Conservation (phyloP, 1,140 invertebrate genomes). For the Drosophila pandora region DNA sequence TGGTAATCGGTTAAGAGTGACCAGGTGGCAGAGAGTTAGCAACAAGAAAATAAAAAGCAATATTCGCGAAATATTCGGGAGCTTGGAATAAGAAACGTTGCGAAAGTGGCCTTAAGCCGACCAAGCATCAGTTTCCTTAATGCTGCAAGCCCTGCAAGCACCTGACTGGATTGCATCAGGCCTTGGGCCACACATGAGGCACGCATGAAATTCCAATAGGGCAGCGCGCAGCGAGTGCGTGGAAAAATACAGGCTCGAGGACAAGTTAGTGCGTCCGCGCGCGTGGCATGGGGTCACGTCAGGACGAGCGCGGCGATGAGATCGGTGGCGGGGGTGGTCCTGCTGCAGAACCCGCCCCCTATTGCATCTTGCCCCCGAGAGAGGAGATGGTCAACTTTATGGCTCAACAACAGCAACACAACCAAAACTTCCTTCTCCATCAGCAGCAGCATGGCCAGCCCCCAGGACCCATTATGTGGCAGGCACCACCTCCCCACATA, state of each 20-base stretch:
- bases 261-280: slow-evolving; percentile 29
- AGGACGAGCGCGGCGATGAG: slow-evolving; percentile 62
- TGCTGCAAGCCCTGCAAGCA: neutral
- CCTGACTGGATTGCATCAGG: slow-evolving; percentile 16
- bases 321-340: slow-evolving; percentile 35
- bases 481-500: slow-evolving; percentile 45
- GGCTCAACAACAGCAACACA: slow-evolving; percentile 60
- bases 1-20: neutral
- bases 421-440: slow-evolving; percentile 50
- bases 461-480: slow-evolving; percentile 58
- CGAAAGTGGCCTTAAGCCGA: slow-evolving; percentile 40
- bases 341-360: slow-evolving; percentile 32
- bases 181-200: slow-evolving; percentile 11
- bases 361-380: slow-evolving; percentile 49
- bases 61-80: slow-evolving; percentile 57
- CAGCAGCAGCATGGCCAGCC: slow-evolving; percentile 55
- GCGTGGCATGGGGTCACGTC: slow-evolving; percentile 64
- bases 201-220: slow-evolving; percentile 69
- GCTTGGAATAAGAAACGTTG: slow-evolving; percentile 47
- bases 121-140: slow-evolving; percentile 24
- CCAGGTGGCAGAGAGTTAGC: slow-evolving; percentile 20
- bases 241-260: slow-evolving; percentile 41
- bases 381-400: slow-evolving; percentile 57
- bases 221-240: slow-evolving; percentile 35
- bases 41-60: slow-evolving; percentile 37